A percentile compares a stretch with the other conserved stretches of the same genome.
phyloP scores from a whole-genome alignment of 2,797 vertebrate species.

The Liparis tanakae region DNA sequence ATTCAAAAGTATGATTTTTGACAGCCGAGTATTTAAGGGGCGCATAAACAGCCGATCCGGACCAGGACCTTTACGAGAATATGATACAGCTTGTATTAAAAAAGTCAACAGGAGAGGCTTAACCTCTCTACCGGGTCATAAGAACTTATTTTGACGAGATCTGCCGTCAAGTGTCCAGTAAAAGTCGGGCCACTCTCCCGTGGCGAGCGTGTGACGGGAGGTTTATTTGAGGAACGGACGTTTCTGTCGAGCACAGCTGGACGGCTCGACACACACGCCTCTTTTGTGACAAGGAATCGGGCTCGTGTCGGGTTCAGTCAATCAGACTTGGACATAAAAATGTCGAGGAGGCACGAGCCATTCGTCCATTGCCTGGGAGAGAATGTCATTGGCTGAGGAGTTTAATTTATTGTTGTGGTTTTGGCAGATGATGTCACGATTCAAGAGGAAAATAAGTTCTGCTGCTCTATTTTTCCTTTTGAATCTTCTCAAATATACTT shows the following conservation, averaged over 20 bases:
- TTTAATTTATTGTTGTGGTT: no score
- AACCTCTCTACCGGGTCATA: slow-evolving; percentile 1
- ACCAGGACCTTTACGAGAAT: background rate
- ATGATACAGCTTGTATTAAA: background rate
- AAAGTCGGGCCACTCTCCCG: slow-evolving; percentile 19
- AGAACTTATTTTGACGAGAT: slow-evolving; percentile 12
- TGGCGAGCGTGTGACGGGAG: slow-evolving; percentile 17
- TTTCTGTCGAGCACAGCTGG: slow-evolving; percentile 42
- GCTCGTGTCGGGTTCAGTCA: slow-evolving; percentile 3
- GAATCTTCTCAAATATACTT: background rate
- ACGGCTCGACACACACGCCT: background rate
- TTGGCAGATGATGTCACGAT: background rate
- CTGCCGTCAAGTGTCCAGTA: slow-evolving; percentile 10
- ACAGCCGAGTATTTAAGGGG: background rate
- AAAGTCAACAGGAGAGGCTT: background rate
- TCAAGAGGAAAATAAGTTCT: background rate
- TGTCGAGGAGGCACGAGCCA: slow-evolving; percentile 43
- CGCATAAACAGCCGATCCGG: background rate
- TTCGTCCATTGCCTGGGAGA: slow-evolving; percentile 15
- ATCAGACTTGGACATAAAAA: slow-evolving; percentile 41
- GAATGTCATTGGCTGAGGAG: slow-evolving; percentile 16
- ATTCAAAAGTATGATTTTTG: background rate
- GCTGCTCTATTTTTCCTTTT: background rate
- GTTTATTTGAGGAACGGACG: slow-evolving; percentile 30
- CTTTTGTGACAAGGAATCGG: slow-evolving; percentile 13